A percentile compares a stretch with the other conserved stretches of the same genome.
Conservation (phyloP, 1,140 invertebrate species). For the Aphidius gifuensis region DNA sequence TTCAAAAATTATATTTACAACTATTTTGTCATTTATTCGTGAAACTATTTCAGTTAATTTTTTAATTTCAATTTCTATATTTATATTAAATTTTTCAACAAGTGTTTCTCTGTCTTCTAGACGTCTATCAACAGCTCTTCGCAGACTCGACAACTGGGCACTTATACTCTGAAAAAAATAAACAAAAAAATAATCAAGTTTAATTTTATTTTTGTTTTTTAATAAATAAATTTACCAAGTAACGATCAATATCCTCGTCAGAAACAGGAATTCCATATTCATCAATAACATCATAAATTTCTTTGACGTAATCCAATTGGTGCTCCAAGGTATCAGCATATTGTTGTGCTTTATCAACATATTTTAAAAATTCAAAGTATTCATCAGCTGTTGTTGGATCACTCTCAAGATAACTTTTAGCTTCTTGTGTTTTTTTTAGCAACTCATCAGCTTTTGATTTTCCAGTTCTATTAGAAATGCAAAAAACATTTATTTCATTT, state of each 20-base stretch:
- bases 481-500: slow-evolving; percentile 22
- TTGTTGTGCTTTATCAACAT: slow-evolving; percentile 62
- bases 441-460: slow-evolving; percentile 60
- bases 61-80: slow-evolving; percentile 64
- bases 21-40: slow-evolving; percentile 62
- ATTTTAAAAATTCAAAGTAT: slow-evolving; percentile 67
- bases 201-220: slow-evolving; percentile 16
- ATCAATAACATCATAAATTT: slow-evolving; percentile 71
- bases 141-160: slow-evolving; percentile 37
- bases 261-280: slow-evolving; percentile 65
- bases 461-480: slow-evolving; percentile 54
- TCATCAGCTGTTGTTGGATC: slow-evolving; percentile 63
- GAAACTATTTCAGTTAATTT: slow-evolving; percentile 65
- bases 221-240: slow-evolving; percentile 50
- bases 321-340: slow-evolving; percentile 64
- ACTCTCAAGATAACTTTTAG: slow-evolving; percentile 61
- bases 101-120: slow-evolving; percentile 57
- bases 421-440: slow-evolving; percentile 60
- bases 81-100: slow-evolving; percentile 58
- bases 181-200: neutral
- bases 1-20: slow-evolving; percentile 41
- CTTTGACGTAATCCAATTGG: slow-evolving; percentile 66
- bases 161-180: slow-evolving; percentile 36
- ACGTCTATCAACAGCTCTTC: slow-evolving; percentile 56
- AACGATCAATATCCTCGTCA: slow-evolving; percentile 62